These are phyloP conservation scores for Ormyrus rosae DNA, from an alignment of 2,888 invertebrate genomes.

Conservation along the genomic window DNA sequence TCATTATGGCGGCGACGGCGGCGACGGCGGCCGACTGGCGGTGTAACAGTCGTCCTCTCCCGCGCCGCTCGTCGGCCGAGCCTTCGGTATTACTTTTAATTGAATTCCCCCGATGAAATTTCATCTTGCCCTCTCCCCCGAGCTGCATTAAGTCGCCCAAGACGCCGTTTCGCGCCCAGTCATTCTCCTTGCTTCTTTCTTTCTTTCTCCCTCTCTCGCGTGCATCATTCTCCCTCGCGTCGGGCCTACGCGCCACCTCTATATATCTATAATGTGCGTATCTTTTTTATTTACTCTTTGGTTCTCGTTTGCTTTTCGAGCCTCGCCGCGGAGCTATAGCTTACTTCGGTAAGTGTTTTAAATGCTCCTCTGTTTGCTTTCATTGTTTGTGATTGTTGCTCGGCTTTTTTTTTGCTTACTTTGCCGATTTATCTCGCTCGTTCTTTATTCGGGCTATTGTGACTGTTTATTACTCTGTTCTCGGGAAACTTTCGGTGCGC, in stretches of 20 bases:
- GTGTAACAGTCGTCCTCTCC: neutral
- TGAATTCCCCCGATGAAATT: conserved; percentile 73
- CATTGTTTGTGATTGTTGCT: conserved; percentile 21
- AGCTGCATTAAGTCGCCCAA: conserved; percentile 61
- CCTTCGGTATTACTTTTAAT: conserved; percentile 72
- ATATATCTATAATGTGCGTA: neutral
- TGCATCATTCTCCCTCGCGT: neutral
- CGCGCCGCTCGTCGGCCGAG: conserved; percentile 37
- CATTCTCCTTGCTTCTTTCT: neutral
- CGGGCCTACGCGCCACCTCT: neutral
- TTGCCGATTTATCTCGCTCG: conserved; percentile 6
- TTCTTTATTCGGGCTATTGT: conserved; percentile 10
- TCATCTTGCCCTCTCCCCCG: conserved; percentile 63
- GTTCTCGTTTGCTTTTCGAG: conserved; percentile 36
- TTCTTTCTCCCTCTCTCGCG: neutral
- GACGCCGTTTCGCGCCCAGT: conserved; percentile 22
- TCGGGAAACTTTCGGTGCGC: too few species aligned
- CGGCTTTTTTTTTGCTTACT: neutral
- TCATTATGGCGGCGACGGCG: conserved; percentile 58
- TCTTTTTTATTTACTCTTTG: conserved; percentile 36
- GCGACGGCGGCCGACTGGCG: conserved; percentile 20
- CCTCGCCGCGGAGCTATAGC: conserved; percentile 3
- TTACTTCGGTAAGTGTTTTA: conserved; percentile 35
- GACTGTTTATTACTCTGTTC: neutral
- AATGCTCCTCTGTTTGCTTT: conserved; percentile 44